phyloP scores from a whole-genome alignment of 2,888 invertebrate genomes.

The Tenodera sinensis region DNA sequence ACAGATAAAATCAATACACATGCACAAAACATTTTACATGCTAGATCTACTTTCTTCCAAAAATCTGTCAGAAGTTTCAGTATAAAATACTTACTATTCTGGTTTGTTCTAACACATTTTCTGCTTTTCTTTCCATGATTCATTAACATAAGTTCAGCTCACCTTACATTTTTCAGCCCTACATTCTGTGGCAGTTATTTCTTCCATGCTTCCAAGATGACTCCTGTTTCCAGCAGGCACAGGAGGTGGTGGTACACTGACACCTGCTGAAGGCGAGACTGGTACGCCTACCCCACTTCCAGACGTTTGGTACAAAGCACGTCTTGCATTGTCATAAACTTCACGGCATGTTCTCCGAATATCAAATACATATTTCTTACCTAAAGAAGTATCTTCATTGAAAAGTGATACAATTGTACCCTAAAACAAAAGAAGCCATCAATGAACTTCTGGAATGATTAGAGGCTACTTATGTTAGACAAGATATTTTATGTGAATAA shows the following conservation, averaged over 20 bases:
- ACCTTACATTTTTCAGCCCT: slow-evolving; percentile 20
- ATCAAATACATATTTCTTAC: slow-evolving; percentile 88
- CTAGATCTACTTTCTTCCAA: no score
- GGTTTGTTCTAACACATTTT: neutral
- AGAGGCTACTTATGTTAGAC: no score
- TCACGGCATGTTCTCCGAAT: slow-evolving; percentile 84
- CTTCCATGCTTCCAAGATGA: neutral
- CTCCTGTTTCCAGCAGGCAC: neutral
- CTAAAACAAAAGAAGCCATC: slow-evolving; percentile 41
- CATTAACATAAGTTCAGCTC: neutral
- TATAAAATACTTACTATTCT: no score
- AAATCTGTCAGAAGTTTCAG: no score
- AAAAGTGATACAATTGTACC: slow-evolving; percentile 88
- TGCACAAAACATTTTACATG: no score
- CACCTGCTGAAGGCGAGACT: neutral
- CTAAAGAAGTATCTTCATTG: slow-evolving; percentile 80
- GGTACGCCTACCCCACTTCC: slow-evolving; percentile 35
- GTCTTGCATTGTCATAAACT: slow-evolving; percentile 81
- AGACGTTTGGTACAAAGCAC: slow-evolving; percentile 60
- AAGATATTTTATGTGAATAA: no score
- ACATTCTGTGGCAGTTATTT: neutral
- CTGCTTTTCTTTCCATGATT: no score
- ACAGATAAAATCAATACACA: no score
- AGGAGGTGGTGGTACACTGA: neutral
- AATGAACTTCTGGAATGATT: neutral